Evolutionary conservation across 2,888 invertebrate species (phyloP).

Genomic region (Nemapogon koenigi): DNA sequence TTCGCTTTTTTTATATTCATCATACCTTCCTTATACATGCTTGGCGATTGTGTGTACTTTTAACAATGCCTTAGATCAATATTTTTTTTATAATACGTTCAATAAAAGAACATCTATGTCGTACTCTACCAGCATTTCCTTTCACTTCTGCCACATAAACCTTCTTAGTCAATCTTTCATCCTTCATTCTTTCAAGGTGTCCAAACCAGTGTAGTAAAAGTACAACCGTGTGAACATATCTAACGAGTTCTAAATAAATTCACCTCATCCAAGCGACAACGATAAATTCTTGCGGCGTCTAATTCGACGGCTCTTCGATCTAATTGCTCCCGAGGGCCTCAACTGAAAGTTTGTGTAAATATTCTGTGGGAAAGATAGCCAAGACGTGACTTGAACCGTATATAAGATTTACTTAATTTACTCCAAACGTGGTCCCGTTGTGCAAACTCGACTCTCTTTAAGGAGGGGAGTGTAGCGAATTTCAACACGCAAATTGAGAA

Average conservation of each 20-base stretch:
- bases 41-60: no score
- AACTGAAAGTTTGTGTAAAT: conserved; percentile 29
- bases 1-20: no score
- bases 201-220: no score
- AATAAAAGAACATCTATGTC: background rate
- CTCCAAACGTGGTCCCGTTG: conserved; percentile 23
- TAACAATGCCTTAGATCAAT: no score
- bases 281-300: conserved; percentile 33
- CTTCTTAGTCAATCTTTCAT: no score
- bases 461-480: no score
- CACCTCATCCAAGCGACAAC: conserved; percentile 16
- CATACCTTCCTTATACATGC: no score
- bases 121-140: no score
- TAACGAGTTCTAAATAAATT: conserved; percentile 25
- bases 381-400: conserved; percentile 33
- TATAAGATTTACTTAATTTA: conserved; percentile 45
- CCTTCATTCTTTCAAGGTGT: no score
- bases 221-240: no score
- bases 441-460: conserved; percentile 20
- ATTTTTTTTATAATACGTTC: no score
- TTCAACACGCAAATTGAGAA: conserved; percentile 6
- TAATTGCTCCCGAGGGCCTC: conserved; percentile 25
- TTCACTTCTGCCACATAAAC: no score
- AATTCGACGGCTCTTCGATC: conserved; percentile 26
- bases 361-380: conserved; percentile 30